Evolutionary conservation across 2,888 invertebrate species (phyloP).

Genomic region (Drosophila diplacantha): DNA sequence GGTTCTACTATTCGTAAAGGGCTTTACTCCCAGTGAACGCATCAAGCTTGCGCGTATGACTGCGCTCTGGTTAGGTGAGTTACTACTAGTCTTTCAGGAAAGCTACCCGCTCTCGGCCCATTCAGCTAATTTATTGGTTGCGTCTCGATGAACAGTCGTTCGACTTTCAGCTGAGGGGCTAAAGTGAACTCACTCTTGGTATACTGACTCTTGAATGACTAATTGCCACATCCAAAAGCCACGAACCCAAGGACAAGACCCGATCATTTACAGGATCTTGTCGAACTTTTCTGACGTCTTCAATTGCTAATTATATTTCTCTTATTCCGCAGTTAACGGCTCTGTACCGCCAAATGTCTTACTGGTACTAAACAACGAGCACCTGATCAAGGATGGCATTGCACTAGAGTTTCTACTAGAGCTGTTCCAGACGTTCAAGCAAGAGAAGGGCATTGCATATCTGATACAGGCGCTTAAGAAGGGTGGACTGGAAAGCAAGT

Average conservation of each 20-base stretch:
- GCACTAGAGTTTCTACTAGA: conserved; percentile 96
- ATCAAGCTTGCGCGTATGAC: conserved; percentile 96
- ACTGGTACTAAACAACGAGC: conserved; percentile 92
- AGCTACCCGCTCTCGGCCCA: conserved; percentile 1
- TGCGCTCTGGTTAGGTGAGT: conserved; percentile 90
- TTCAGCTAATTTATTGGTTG: conserved; percentile 22
- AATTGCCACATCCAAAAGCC: conserved; percentile 64
- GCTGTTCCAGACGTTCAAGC: conserved; percentile 93
- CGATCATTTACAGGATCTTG: background rate
- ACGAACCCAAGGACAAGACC: conserved; percentile 75
- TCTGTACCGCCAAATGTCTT: conserved; percentile 93
- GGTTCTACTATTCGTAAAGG: conserved; percentile 95
- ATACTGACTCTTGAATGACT: conserved; percentile 76
- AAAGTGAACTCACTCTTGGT: conserved; percentile 68
- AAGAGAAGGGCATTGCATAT: conserved; percentile 91
- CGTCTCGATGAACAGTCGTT: conserved; percentile 25
- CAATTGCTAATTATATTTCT: background rate
- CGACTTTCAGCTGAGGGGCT: conserved; percentile 52
- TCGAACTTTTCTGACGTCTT: background rate
- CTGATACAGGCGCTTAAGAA: conserved; percentile 92
- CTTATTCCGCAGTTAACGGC: conserved; percentile 82
- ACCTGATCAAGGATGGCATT: conserved; percentile 94
- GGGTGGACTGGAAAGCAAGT: conserved; percentile 88
- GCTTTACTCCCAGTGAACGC: conserved; percentile 92
- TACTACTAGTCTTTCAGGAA: background rate